Evolutionary conservation across 1,140 invertebrate genomes (phyloP), one percentile per base, ranked within the genome.

Genomic region (Drosophila nebulosa): DNA sequence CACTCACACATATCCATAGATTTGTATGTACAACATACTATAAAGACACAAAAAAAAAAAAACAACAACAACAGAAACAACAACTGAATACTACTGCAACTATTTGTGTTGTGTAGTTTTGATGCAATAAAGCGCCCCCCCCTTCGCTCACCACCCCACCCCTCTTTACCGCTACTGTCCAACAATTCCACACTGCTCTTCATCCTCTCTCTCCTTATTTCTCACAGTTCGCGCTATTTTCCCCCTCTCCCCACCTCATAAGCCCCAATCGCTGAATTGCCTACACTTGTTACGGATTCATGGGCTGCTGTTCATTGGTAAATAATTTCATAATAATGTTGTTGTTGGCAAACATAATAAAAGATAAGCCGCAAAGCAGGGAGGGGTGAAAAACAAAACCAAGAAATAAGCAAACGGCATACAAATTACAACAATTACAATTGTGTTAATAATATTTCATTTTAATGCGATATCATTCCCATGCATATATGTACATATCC

Each of bases 241-340:
- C 55, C 16, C 42, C 16, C 27, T 12, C 6, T 10, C 5, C 50
- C 27, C n/a, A 5, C 24, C 2, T n/a, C 12, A 16, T 18, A 27
- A 30, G 7, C n/a, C 22, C 32, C 58, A 63, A 63, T 42, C 74
- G 62, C 64, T 55, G 61, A 70, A 74, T 60, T 79, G 68, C 68
- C 53, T 65, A 63, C 81, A 81, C 81, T 88, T 86, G 81, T 81
- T 88, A 66, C 59, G 62, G 62, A 67, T 86, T 86, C 83, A 89
- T 88, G 83, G 50, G 83, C 83, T 89, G 75, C 83, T 88, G 83
- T 88, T 88, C 83, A 66, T 88, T 88, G 83, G 83, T 88, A 88
- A 88, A 88, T 88, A 86, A 86, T 86, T 86, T 86, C 84, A 86
- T 86, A 88, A 88, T 88, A 88, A 88, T 88, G 84, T 89, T 89